These are phyloP conservation scores for Alligator sinensis DNA, from an alignment of 2,113 vertebrate species.

Conservation along the genomic window DNA sequence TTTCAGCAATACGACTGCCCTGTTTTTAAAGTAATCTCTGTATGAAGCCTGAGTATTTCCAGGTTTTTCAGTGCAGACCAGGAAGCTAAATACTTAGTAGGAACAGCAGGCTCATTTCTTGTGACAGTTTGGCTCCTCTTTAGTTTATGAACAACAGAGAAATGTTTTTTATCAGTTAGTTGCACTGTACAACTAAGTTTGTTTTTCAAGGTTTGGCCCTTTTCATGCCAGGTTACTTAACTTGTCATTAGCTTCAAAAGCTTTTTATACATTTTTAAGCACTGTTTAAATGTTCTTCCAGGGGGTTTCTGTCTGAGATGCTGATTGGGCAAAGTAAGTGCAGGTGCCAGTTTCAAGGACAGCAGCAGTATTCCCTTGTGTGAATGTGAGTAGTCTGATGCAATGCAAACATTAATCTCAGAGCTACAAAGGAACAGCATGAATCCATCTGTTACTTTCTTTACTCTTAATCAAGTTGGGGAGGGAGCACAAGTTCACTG, in stretches of 20 bases:
- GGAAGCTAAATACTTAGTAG: neutral
- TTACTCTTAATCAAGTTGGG: slow-evolving; percentile 40
- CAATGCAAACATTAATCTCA: slow-evolving; percentile 57
- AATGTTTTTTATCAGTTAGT: rapidly evolving
- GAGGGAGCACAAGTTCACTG: slow-evolving; percentile 69
- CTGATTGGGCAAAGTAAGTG: rapidly evolving
- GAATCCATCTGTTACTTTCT: slow-evolving; percentile 45
- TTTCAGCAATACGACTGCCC: rapidly evolving
- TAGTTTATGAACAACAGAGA: neutral
- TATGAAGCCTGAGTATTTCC: rapidly evolving
- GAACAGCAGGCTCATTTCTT: neutral
- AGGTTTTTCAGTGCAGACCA: rapidly evolving
- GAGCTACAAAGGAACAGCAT: slow-evolving; percentile 70
- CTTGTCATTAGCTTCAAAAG: rapidly evolving
- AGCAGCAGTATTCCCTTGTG: neutral
- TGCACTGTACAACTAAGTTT: neutral
- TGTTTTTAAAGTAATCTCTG: neutral
- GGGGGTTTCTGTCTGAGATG: neutral
- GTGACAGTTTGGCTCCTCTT: neutral
- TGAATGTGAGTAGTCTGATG: neutral
- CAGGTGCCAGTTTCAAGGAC: slow-evolving; percentile 41
- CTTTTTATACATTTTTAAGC: rapidly evolving
- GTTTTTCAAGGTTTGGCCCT: neutral
- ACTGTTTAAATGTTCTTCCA: neutral
- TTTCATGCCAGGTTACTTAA: neutral